Conservation (phyloP, 2,797 vertebrate genomes). For the Pterois miles region DNA sequence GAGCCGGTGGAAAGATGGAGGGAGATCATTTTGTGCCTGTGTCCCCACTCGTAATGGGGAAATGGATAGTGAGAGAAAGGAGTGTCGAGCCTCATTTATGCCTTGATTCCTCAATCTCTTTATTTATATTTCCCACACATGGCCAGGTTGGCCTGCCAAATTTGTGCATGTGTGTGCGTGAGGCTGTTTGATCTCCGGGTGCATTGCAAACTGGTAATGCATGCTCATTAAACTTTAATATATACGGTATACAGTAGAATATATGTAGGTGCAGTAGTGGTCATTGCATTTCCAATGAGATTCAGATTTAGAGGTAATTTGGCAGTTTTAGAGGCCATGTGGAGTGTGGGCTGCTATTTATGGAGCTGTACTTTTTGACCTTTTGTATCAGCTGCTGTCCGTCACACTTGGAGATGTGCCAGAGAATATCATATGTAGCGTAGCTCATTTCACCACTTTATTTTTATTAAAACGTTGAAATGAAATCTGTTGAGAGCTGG, state of each 20-base stretch:
- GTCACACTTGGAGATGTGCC: slow-evolving; percentile 7
- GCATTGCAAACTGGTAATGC: slow-evolving; percentile 35
- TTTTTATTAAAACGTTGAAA: background rate
- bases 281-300: slow-evolving; percentile 35
- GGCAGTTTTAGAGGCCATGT: slow-evolving; percentile 14
- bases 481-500: background rate
- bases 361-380: slow-evolving; percentile 5
- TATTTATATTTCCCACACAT: slow-evolving; percentile 64
- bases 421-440: background rate
- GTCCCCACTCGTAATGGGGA: slow-evolving; percentile 53
- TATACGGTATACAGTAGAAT: slow-evolving; percentile 28
- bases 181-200: slow-evolving; percentile 37
- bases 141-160: slow-evolving; percentile 42
- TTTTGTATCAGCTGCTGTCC: slow-evolving; percentile 12
- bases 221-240: slow-evolving; percentile 63
- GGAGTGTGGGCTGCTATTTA: slow-evolving; percentile 5
- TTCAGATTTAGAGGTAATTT: slow-evolving; percentile 20
- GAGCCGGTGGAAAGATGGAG: slow-evolving; percentile 47
- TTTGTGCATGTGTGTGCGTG: slow-evolving; percentile 13
- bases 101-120: slow-evolving; percentile 71
- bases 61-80: slow-evolving; percentile 66
- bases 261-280: slow-evolving; percentile 32
- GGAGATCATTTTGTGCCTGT: slow-evolving; percentile 46
- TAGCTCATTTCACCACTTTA: background rate
- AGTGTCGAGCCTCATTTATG: slow-evolving; percentile 63